Evolutionary conservation across 1,140 invertebrate species (phyloP).

Genomic region (Drosophila burlai): DNA sequence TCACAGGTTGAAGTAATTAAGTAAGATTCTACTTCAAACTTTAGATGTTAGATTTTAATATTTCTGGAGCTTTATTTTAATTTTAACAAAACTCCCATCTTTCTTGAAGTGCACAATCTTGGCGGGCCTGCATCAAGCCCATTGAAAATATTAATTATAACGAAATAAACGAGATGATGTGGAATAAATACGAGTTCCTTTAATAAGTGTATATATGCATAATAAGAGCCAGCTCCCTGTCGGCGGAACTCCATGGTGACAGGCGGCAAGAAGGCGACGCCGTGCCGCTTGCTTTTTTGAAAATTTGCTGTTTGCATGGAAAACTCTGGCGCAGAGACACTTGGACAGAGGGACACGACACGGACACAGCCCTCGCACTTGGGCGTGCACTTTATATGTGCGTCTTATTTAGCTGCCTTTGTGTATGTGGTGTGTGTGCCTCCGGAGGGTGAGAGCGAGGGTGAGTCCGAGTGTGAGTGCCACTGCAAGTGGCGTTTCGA

Average conservation of each 20-base stretch:
- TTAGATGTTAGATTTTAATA: background rate
- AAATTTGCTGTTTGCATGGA: constrained; percentile 9
- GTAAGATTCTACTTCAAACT: background rate
- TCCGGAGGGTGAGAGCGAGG: constrained; percentile 11
- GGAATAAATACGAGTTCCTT: constrained; percentile 26
- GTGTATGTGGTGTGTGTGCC: constrained; percentile 3
- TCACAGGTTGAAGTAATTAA: background rate
- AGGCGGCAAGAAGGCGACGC: constrained; percentile 33
- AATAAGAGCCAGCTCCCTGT: constrained; percentile 29
- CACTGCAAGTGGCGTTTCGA: constrained; percentile 37
- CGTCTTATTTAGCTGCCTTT: constrained; percentile 8
- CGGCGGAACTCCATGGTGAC: constrained; percentile 46
- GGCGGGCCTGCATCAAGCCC: constrained; percentile 5
- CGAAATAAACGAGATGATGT: constrained; percentile 41
- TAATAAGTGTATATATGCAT: constrained; percentile 27
- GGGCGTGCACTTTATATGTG: constrained; percentile 39
- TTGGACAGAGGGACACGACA: background rate
- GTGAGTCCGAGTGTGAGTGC: constrained; percentile 22
- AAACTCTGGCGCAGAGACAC: constrained; percentile 4
- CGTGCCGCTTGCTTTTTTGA: background rate
- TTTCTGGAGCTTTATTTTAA: background rate
- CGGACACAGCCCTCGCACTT: constrained; percentile 23
- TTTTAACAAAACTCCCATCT: background rate
- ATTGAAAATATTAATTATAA: constrained; percentile 48
- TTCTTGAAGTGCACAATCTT: constrained; percentile 12